phyloP scores from a whole-genome alignment of 2,888 invertebrate species.

The Argynnis bischoffii region DNA sequence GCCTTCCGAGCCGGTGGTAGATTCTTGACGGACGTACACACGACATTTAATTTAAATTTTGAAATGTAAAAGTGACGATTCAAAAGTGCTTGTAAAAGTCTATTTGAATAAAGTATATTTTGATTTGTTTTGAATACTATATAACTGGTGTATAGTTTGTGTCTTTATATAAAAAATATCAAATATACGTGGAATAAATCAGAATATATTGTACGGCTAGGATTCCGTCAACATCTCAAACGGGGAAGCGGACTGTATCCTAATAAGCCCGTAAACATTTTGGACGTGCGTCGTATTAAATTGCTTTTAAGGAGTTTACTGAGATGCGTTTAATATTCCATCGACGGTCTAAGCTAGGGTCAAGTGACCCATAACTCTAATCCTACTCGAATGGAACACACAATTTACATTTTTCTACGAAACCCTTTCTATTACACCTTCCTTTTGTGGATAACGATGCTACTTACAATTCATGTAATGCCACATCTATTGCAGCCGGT shows the following conservation, averaged over 20 bases:
- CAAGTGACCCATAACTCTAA: slow-evolving; percentile 70
- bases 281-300: slow-evolving; percentile 43
- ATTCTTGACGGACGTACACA: no score
- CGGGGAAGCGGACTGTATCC: slow-evolving; percentile 19
- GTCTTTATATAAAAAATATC: no score
- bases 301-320: slow-evolving; percentile 41
- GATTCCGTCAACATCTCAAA: slow-evolving; percentile 10
- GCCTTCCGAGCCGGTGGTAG: no score
- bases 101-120: no score
- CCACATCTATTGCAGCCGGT: slow-evolving; percentile 43
- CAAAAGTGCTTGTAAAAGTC: no score
- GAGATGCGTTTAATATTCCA: slow-evolving; percentile 64
- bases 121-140: no score
- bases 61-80: no score
- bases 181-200: background rate
- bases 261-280: slow-evolving; percentile 32
- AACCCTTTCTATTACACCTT: slow-evolving; percentile 58
- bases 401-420: slow-evolving; percentile 71
- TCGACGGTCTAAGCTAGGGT: slow-evolving; percentile 58
- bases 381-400: slow-evolving; percentile 57
- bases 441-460: slow-evolving; percentile 57
- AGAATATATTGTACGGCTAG: background rate
- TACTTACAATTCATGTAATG: slow-evolving; percentile 52
- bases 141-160: no score
- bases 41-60: no score